phyloP scores from a whole-genome alignment of 2,113 vertebrate genomes.

The Thinocorus orbignyianus region DNA sequence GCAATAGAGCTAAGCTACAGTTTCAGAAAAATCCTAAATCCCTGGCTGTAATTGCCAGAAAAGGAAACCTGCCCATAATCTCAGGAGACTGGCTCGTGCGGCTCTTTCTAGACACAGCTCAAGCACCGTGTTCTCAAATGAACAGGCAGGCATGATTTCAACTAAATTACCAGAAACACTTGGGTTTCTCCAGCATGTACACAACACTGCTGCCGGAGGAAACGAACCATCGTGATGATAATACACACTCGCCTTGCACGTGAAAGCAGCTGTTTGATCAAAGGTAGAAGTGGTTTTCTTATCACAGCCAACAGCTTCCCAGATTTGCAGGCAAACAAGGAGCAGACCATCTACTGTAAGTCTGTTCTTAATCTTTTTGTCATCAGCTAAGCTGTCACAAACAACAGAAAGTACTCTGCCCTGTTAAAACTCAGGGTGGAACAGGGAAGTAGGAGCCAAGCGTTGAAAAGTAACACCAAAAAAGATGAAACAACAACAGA shows the following conservation, averaged over 20 bases:
- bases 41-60: constrained; percentile 2
- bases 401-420: not conserved
- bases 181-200: not conserved
- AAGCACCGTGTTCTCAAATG: constrained; percentile 21
- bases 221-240: constrained; percentile 31
- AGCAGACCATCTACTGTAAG: not conserved
- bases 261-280: not conserved
- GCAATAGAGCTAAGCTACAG: not conserved
- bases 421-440: not conserved
- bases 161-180: constrained; percentile 69
- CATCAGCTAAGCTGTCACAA: not conserved
- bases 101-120: constrained; percentile 55
- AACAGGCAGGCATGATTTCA: constrained; percentile 48
- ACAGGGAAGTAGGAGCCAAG: not conserved
- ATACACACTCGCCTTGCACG: not conserved
- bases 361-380: not conserved
- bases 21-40: not conserved
- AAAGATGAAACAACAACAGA: not conserved
- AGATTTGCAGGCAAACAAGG: not conserved
- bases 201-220: constrained; percentile 30
- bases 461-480: not conserved
- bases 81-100: not conserved
- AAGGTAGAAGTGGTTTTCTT: not conserved
- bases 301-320: constrained; percentile 14
- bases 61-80: constrained; percentile 36